phyloP scores from a whole-genome alignment of 2,113 vertebrate species.

The Merops nubicus region DNA sequence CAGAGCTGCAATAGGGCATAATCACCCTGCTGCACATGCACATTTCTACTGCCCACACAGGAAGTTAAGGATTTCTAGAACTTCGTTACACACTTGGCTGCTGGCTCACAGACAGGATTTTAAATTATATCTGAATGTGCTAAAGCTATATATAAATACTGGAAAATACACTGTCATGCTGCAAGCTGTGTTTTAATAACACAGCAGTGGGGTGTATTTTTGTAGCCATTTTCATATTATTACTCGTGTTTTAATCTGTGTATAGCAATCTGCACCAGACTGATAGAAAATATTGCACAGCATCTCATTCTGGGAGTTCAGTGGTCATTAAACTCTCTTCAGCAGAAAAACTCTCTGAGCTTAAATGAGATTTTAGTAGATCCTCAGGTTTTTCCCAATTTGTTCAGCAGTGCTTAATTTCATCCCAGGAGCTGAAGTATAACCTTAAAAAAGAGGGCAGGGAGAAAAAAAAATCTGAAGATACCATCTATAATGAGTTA shows the following conservation, averaged over 20 bases:
- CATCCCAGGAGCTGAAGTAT: neutral
- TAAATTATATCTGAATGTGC: neutral
- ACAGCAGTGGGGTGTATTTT: neutral
- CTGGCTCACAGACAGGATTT: neutral
- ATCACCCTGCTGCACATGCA: too few relatives aligned
- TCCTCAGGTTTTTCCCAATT: neutral
- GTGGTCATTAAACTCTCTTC: neutral
- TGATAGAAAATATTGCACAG: neutral
- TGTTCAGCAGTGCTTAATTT: neutral
- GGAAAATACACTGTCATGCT: neutral
- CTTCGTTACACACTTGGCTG: neutral
- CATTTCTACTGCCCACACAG: neutral
- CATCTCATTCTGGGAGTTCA: neutral
- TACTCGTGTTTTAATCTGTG: neutral
- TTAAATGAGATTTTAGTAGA: neutral
- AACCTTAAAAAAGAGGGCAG: neutral
- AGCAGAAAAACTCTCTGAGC: neutral
- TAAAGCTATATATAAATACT: constrained; percentile 13
- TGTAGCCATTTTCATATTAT: neutral
- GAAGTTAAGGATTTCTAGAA: neutral
- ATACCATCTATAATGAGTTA: neutral
- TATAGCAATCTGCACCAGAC: neutral
- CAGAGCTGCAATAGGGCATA: neutral
- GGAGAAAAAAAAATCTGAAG: neutral
- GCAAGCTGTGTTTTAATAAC: constrained; percentile 37